A percentile compares a stretch with the other conserved stretches of the same genome.
Conservation (phyloP, 2,888 invertebrate genomes). For the Patella caerulea region DNA sequence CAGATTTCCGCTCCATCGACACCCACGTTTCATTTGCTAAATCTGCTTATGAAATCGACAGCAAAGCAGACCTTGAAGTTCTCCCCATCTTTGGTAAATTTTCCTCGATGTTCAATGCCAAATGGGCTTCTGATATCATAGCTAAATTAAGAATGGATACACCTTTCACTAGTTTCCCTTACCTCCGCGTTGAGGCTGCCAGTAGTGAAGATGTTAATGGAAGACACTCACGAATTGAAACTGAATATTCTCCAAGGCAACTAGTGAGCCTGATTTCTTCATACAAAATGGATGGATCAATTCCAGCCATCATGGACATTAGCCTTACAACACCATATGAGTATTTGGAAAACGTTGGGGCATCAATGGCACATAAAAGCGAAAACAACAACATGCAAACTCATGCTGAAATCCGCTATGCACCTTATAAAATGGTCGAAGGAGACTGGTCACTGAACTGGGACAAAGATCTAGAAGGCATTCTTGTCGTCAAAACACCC, state of each 20-base stretch:
- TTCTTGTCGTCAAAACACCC: conserved; percentile 43
- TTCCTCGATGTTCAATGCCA: conserved; percentile 30
- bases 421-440: conserved; percentile 33
- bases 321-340: conserved; percentile 46
- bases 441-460: conserved; percentile 37
- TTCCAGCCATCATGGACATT: conserved; percentile 31
- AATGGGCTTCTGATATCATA: conserved; percentile 26
- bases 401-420: conserved; percentile 31
- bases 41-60: conserved; percentile 21
- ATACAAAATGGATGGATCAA: conserved; percentile 29
- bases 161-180: conserved; percentile 38
- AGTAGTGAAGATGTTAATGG: conserved; percentile 26
- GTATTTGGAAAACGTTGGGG: conserved; percentile 43
- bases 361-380: conserved; percentile 30
- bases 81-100: conserved; percentile 37
- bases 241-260: conserved; percentile 34
- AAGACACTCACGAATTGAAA: conserved; percentile 27
- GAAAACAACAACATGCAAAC: conserved; percentile 20
- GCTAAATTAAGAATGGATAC: conserved; percentile 43
- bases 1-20: conserved; percentile 25
- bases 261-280: conserved; percentile 25
- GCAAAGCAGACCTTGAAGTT: conserved; percentile 39
- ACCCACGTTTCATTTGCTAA: conserved; percentile 26
- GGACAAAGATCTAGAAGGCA: conserved; percentile 37
- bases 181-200: conserved; percentile 34